phyloP scores from a whole-genome alignment of 2,888 invertebrate genomes.

The Entomobrya proxima region DNA sequence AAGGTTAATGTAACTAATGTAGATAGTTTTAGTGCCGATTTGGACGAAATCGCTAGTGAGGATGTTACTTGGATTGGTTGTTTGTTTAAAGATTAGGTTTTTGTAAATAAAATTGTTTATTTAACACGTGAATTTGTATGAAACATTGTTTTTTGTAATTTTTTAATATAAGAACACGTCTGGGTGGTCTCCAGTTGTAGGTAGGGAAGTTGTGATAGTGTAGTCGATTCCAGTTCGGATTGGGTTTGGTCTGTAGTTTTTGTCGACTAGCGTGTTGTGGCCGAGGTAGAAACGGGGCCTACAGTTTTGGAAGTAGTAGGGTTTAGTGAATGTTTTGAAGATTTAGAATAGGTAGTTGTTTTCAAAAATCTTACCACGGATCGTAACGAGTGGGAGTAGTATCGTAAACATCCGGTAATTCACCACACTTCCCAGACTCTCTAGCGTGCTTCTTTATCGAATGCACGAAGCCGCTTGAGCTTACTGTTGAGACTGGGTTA shows the following conservation, averaged over 20 bases:
- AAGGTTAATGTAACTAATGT: neutral
- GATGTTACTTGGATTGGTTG: constrained; percentile 53
- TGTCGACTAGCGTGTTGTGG: neutral
- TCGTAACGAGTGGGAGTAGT: neutral
- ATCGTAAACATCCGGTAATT: neutral
- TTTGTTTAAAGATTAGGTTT: constrained; percentile 39
- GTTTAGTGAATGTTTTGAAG: too few species aligned
- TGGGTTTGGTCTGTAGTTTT: constrained; percentile 34
- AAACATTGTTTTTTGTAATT: neutral
- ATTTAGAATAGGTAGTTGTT: too few species aligned
- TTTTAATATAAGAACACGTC: neutral
- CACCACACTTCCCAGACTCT: neutral
- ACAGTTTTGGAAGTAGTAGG: too few species aligned
- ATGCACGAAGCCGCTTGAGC: constrained; percentile 18
- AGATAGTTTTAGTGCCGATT: constrained; percentile 39
- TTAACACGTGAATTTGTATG: neutral
- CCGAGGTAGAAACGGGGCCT: constrained; percentile 3
- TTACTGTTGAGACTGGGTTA: neutral
- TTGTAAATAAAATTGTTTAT: neutral
- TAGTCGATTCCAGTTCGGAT: constrained; percentile 20
- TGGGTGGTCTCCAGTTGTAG: neutral
- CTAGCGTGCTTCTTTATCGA: constrained; percentile 2
- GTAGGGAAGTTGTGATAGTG: constrained; percentile 18
- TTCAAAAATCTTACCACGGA: too few species aligned
- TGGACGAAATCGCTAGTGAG: constrained; percentile 60